A percentile compares a stretch with the other conserved stretches of the same genome.
Evolutionary conservation across 92 coral and sea anemone genomes (phyloP).

Genomic region (Parazoanthus atlanticus): DNA sequence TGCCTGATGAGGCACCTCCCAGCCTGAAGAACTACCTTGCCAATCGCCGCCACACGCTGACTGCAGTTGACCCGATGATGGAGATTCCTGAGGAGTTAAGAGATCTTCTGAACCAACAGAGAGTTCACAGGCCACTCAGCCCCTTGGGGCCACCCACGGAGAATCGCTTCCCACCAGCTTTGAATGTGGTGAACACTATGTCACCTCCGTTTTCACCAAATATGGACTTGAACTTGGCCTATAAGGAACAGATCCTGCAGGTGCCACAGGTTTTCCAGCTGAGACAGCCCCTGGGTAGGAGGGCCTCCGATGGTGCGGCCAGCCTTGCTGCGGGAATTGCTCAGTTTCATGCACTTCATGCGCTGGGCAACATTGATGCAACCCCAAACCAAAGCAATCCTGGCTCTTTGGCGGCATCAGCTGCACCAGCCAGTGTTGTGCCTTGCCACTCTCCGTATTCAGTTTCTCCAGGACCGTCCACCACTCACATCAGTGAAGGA

Average conservation of each 20-base stretch:
- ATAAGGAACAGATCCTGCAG: constrained; percentile 92
- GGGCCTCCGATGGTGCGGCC: constrained; percentile 96
- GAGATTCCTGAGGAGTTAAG: constrained; percentile 85
- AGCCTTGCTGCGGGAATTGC: constrained; percentile 97
- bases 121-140: constrained; percentile 67
- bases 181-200: constrained; percentile 56
- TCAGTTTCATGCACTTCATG: constrained; percentile 90
- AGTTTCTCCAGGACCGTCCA: constrained; percentile 87
- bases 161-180: constrained; percentile 56
- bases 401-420: constrained; percentile 71
- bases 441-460: constrained; percentile 62
- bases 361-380: constrained; percentile 63
- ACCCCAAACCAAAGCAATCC: constrained; percentile 71
- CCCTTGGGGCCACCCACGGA: constrained; percentile 51
- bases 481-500: constrained; percentile 88
- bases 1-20: constrained; percentile 89
- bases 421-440: constrained; percentile 48
- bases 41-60: constrained; percentile 91
- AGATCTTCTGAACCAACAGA: constrained; percentile 74
- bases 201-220: constrained; percentile 84
- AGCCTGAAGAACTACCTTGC: constrained; percentile 84
- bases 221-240: constrained; percentile 79
- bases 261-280: constrained; percentile 90
- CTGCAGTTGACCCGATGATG: constrained; percentile 86
- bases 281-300: constrained; percentile 82